phyloP scores from a whole-genome alignment of 2,888 invertebrate genomes.

The Rhingia campestris region DNA sequence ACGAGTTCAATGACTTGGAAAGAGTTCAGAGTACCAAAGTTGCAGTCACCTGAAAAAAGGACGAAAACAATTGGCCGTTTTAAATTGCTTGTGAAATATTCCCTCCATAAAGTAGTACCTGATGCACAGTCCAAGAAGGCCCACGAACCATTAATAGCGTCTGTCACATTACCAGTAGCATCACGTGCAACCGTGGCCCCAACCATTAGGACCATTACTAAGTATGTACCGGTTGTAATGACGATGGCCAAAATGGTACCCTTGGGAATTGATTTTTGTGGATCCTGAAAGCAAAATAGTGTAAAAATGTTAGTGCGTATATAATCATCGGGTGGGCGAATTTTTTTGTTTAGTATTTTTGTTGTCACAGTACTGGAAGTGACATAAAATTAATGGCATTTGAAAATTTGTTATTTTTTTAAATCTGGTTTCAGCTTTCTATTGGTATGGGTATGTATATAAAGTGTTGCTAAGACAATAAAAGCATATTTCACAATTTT shows the following conservation, averaged over 20 bases:
- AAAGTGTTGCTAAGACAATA: no score
- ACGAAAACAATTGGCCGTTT: constrained; percentile 17
- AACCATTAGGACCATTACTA: constrained; percentile 91
- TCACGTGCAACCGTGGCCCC: constrained; percentile 91
- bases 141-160: constrained; percentile 84
- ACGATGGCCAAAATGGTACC: constrained; percentile 96
- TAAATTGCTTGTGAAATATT: constrained; percentile 2
- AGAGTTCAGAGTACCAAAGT: constrained; percentile 83
- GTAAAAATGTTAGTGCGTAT: constrained; percentile 4
- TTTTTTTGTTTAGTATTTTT: background rate
- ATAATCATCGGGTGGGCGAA: background rate
- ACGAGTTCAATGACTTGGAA: constrained; percentile 91
- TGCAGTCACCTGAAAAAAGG: constrained; percentile 84
- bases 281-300: constrained; percentile 86
- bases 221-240: constrained; percentile 93
- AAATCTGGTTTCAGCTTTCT: no score
- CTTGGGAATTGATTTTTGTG: constrained; percentile 93
- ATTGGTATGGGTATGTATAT: no score
- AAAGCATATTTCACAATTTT: no score
- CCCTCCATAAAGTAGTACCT: constrained; percentile 75
- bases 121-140: constrained; percentile 85
- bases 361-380: no score
- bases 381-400: no score
- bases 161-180: constrained; percentile 88
- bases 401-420: no score